A percentile compares a stretch with the other conserved stretches of the same genome.
phyloP scores from a whole-genome alignment of 2,113 vertebrate species.

The Callithrix jacchus region DNA sequence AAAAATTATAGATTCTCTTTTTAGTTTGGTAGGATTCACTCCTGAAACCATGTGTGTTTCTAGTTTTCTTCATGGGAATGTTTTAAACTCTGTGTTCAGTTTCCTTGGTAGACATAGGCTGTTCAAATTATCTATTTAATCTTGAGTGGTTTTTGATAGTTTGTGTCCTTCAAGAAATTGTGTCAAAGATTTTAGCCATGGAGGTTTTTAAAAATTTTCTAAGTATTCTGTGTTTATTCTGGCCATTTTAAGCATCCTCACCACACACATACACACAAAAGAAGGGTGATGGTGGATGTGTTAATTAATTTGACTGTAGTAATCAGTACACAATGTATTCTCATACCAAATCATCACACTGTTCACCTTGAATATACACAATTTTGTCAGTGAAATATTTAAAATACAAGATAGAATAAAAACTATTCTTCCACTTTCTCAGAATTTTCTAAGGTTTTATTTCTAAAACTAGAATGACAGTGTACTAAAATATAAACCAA shows the following conservation, averaged over 20 bases:
- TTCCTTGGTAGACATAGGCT: not conserved
- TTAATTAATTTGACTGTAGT: not conserved
- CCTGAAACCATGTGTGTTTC: not conserved
- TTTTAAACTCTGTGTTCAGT: not conserved
- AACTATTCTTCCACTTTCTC: not conserved
- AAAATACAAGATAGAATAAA: not conserved
- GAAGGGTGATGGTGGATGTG: not conserved
- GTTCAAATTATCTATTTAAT: not conserved
- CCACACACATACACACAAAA: not conserved
- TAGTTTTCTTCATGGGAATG: not conserved
- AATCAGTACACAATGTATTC: not conserved
- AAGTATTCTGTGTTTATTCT: not conserved
- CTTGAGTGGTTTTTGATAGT: not conserved
- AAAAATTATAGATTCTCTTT: not conserved
- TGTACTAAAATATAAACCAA: not conserved
- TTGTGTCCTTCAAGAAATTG: not conserved
- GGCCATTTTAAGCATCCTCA: not conserved
- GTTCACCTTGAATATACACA: not conserved
- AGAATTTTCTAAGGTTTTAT: not conserved
- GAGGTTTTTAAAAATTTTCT: not conserved
- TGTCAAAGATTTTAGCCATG: not conserved
- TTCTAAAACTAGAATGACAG: not conserved
- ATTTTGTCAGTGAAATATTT: not conserved
- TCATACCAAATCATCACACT: not conserved
- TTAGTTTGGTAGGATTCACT: not conserved